phyloP scores from a whole-genome alignment of 53 echinoderm and acorn worm species.

The Holothuria leucospilota region DNA sequence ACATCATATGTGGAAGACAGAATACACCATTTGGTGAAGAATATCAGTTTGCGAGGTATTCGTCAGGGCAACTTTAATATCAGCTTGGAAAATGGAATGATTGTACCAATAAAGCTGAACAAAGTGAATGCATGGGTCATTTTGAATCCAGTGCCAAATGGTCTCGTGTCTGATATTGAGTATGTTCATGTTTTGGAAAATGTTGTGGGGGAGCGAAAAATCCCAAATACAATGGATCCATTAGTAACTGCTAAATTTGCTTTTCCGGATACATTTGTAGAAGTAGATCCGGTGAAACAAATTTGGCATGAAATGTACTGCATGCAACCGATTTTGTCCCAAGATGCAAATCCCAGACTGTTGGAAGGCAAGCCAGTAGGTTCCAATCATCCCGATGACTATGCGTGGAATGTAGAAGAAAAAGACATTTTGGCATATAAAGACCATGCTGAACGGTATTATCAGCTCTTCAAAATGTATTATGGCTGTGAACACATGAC shows the following conservation, averaged over 20 bases:
- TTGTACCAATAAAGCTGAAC: conserved; percentile 2
- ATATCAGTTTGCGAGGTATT: conserved; percentile 29
- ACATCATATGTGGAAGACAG: not conserved
- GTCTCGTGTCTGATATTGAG: not conserved
- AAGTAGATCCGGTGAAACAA: not conserved
- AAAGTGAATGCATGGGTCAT: conserved; percentile 9
- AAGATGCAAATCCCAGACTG: conserved; percentile 17
- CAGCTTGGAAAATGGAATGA: conserved; percentile 1
- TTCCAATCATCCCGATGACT: conserved; percentile 13
- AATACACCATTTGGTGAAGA: not conserved
- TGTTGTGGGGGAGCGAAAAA: not conserved
- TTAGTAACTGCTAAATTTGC: not conserved
- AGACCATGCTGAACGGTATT: conserved; percentile 24
- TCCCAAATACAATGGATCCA: not conserved
- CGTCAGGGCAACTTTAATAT: conserved; percentile 34
- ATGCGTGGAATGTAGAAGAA: conserved; percentile 6
- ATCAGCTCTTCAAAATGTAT: not conserved
- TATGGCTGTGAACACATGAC: conserved; percentile 8
- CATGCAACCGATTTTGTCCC: not conserved
- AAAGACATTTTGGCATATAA: not conserved
- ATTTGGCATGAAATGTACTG: conserved; percentile 15
- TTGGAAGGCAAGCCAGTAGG: not conserved
- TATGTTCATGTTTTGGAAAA: conserved; percentile 13
- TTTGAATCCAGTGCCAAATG: not conserved
- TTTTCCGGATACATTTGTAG: not conserved